Conservation (phyloP, 2,888 invertebrate genomes). For the Melipona beecheii region DNA sequence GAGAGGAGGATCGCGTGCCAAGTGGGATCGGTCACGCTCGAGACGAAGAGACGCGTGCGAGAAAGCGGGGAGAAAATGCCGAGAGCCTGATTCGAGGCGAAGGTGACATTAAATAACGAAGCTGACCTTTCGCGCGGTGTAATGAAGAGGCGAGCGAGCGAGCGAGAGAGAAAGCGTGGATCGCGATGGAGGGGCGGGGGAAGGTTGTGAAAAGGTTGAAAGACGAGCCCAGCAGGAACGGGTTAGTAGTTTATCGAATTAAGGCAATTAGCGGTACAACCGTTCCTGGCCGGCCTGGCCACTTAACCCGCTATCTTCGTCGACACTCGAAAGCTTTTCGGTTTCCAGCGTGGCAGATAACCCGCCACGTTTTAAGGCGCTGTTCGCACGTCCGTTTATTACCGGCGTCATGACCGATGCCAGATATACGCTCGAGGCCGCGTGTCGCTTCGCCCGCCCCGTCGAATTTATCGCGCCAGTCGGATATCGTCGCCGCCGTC, state of each 20-base stretch:
- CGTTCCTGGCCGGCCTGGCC: slow-evolving; percentile 71
- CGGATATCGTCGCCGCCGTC: neutral
- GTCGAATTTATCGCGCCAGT: slow-evolving; percentile 12
- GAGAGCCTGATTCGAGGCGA: neutral
- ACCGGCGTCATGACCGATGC: slow-evolving; percentile 30
- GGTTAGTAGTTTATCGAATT: slow-evolving; percentile 81
- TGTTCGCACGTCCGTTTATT: slow-evolving; percentile 61
- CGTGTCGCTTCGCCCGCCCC: slow-evolving; percentile 31
- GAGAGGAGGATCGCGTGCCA: neutral
- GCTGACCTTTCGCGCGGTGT: slow-evolving; percentile 44
- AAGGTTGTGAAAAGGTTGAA: slow-evolving; percentile 53
- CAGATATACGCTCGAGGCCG: slow-evolving; percentile 16
- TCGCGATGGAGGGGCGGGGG: neutral
- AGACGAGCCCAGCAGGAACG: slow-evolving; percentile 53
- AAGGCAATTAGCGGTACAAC: slow-evolving; percentile 81
- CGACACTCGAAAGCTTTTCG: slow-evolving; percentile 80
- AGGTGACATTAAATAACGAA: slow-evolving; percentile 40
- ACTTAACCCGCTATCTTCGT: slow-evolving; percentile 75
- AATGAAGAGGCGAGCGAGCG: slow-evolving; percentile 44
- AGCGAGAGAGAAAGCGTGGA: slow-evolving; percentile 42
- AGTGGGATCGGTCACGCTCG: slow-evolving; percentile 15
- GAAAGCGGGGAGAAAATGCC: neutral
- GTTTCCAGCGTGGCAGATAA: slow-evolving; percentile 75
- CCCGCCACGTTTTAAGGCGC: slow-evolving; percentile 58
- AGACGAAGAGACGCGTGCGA: slow-evolving; percentile 12